Conservation (phyloP, 2,797 vertebrate genomes). For the Notolepis coatsorum region DNA sequence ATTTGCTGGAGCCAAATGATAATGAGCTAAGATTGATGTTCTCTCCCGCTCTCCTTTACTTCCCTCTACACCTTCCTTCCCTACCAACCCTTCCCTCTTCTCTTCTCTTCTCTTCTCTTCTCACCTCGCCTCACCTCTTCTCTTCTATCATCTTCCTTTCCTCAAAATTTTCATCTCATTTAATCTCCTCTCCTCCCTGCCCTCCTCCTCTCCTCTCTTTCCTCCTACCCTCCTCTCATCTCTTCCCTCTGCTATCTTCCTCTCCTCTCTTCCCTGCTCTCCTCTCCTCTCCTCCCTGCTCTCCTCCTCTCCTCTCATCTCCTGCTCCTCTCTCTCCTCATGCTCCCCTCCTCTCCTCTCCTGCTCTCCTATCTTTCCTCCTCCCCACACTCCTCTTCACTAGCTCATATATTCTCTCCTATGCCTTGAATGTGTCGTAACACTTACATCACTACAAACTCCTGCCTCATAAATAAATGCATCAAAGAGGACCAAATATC, state of each 20-base stretch:
- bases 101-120: neutral
- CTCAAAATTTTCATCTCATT: neutral
- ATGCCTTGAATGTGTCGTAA: no score
- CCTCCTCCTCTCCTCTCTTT: neutral
- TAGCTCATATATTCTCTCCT: neutral
- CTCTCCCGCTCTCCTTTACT: slow-evolving; percentile 31
- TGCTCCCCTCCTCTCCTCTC: neutral
- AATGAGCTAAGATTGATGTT: slow-evolving; percentile 67
- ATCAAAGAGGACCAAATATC: no score
- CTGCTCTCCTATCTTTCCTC: neutral
- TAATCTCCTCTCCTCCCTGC: neutral
- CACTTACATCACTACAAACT: no score
- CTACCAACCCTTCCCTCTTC: neutral
- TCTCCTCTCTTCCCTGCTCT: neutral
- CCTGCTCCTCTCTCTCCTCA: no score
- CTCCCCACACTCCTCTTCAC: neutral
- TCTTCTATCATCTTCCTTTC: neutral
- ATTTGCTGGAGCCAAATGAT: slow-evolving; percentile 68
- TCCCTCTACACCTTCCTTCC: neutral
- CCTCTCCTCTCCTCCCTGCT: neutral
- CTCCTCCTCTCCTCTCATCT: neutral
- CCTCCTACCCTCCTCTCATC: neutral
- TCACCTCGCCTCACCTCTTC: neutral
- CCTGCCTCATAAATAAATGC: no score
- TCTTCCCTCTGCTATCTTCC: slow-evolving; percentile 30